Conservation (phyloP, 92 coral and sea anemone genomes). For the Epizoanthus rinbou region DNA sequence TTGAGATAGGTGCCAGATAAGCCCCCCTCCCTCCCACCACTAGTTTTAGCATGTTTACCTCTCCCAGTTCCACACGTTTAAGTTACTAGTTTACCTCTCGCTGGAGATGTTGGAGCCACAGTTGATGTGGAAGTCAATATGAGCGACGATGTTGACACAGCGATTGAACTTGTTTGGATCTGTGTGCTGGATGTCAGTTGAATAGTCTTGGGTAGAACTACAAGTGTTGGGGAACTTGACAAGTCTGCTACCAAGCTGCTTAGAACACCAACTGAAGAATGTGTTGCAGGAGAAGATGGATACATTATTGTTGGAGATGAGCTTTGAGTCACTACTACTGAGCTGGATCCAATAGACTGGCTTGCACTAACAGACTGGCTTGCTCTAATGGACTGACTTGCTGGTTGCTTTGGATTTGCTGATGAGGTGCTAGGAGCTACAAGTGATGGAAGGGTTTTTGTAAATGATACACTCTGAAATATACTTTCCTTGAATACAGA, state of each 20-base stretch:
- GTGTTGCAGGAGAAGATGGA: background rate
- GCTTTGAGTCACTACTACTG: background rate
- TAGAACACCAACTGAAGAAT: background rate
- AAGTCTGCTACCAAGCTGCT: background rate
- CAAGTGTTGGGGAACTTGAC: conserved; percentile 9
- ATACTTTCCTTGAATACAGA: too few species aligned
- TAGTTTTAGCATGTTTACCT: too few species aligned
- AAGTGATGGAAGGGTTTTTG: too few species aligned
- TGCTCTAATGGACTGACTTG: too few species aligned
- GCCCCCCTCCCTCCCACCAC: too few species aligned
- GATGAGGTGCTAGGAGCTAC: too few species aligned
- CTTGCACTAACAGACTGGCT: background rate
- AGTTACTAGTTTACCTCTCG: conserved; percentile 3
- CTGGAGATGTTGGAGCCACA: conserved; percentile 21
- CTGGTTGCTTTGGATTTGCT: too few species aligned
- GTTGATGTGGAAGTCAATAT: background rate
- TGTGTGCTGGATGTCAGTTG: background rate
- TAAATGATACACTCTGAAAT: too few species aligned
- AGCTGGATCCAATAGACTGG: background rate
- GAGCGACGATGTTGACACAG: background rate
- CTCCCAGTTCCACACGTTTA: too few species aligned
- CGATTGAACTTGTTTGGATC: background rate
- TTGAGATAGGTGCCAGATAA: background rate
- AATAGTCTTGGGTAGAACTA: background rate
- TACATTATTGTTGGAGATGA: background rate